A percentile compares a stretch with the other conserved stretches of the same genome.
phyloP scores from a whole-genome alignment of 2,113 vertebrate genomes.

The Panthera leo region DNA sequence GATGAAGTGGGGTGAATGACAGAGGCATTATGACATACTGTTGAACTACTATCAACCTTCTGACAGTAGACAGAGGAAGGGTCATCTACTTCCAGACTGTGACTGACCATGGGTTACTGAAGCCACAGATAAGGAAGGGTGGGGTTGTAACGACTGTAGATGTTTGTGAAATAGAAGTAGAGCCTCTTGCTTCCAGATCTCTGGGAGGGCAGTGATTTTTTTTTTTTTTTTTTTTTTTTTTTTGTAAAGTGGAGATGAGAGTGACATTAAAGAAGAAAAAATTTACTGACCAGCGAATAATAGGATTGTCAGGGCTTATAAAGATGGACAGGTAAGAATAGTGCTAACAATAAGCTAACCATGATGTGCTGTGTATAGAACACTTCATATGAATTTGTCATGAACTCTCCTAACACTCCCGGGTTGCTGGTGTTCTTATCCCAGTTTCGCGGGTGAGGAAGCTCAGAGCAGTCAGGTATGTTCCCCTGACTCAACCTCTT shows the following conservation, averaged over 20 bases:
- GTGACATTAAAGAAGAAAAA: neutral
- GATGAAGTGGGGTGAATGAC: neutral
- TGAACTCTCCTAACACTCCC: neutral
- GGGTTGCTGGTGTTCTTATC: neutral
- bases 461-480: neutral
- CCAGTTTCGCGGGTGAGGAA: neutral
- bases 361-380: neutral
- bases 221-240: neutral
- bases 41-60: neutral
- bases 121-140: neutral
- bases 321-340: neutral
- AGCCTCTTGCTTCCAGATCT: neutral
- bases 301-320: neutral
- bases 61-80: neutral
- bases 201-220: neutral
- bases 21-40: neutral
- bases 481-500: neutral
- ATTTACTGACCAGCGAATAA: neutral
- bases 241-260: neutral
- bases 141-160: neutral
- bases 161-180: neutral
- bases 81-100: neutral
- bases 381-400: neutral
- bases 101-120: neutral
- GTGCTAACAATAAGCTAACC: neutral